These are phyloP conservation scores for Gymnopithys bicolor DNA, from an alignment of 2,797 vertebrate species.

Conservation along the genomic window DNA sequence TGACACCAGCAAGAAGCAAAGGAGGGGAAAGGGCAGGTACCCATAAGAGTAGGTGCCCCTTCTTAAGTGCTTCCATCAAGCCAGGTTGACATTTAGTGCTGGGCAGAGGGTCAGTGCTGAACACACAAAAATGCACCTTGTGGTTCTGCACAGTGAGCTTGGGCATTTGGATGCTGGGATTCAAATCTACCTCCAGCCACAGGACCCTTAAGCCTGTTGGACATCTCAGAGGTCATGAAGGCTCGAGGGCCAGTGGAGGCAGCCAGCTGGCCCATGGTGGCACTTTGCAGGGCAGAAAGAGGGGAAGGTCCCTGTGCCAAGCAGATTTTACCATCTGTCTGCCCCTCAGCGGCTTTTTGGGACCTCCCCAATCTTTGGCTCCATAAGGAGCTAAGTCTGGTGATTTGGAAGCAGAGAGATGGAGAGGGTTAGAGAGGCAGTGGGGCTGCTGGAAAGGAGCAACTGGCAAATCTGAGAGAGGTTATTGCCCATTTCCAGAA, in stretches of 20 bases:
- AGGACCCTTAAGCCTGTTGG: background rate
- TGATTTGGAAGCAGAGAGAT: background rate
- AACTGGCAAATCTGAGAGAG: background rate
- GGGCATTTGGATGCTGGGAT: background rate
- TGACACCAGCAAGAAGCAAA: background rate
- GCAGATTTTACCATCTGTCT: background rate
- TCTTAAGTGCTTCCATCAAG: background rate
- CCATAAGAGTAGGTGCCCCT: background rate
- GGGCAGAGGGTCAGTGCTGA: background rate
- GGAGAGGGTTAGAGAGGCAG: background rate
- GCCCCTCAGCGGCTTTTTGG: background rate
- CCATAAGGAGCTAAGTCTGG: background rate
- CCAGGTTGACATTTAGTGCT: background rate
- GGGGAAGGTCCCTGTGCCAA: background rate
- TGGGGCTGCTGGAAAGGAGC: background rate
- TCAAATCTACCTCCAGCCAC: background rate
- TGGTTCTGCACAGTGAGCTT: fast-evolving
- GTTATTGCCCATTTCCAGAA: background rate
- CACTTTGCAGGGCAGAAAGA: fast-evolving
- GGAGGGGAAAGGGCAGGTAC: background rate
- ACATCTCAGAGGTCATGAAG: background rate
- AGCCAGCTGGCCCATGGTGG: fast-evolving
- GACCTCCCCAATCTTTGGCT: fast-evolving
- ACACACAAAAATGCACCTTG: fast-evolving
- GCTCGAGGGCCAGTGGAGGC: background rate